These are phyloP conservation scores for Rosalia funebris DNA, from an alignment of 2,888 invertebrate genomes.

Conservation along the genomic window DNA sequence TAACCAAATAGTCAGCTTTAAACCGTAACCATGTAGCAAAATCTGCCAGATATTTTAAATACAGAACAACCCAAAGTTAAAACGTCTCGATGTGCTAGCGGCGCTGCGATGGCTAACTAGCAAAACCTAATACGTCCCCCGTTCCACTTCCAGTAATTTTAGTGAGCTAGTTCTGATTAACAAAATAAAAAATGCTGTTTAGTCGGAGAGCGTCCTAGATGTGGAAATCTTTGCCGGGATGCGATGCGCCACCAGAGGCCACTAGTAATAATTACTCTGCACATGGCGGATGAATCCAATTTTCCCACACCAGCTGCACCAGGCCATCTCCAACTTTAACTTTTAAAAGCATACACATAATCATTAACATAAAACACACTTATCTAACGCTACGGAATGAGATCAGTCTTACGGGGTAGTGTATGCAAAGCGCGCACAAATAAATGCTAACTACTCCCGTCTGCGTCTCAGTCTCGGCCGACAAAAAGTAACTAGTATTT, in stretches of 20 bases:
- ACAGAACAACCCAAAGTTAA: not conserved
- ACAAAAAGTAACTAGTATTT: slow-evolving; percentile 4
- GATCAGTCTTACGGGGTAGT: slow-evolving; percentile 50
- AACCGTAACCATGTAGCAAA: not conserved
- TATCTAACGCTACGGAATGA: slow-evolving; percentile 56
- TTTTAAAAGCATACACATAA: slow-evolving; percentile 61
- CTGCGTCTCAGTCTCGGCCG: slow-evolving; percentile 14
- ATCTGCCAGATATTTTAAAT: not conserved
- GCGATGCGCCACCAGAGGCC: slow-evolving; percentile 58
- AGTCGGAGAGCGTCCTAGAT: slow-evolving; percentile 40
- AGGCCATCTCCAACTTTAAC: slow-evolving; percentile 52
- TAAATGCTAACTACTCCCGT: slow-evolving; percentile 17
- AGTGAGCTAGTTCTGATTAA: slow-evolving; percentile 49
- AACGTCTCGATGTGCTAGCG: not conserved
- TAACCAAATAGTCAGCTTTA: not conserved
- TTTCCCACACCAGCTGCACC: slow-evolving; percentile 43
- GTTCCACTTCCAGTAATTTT: slow-evolving; percentile 42
- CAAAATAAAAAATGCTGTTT: slow-evolving; percentile 46
- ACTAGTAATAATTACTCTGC: slow-evolving; percentile 59
- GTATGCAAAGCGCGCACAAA: slow-evolving; percentile 21
- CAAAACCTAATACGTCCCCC: slow-evolving; percentile 18
- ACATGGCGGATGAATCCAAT: slow-evolving; percentile 51
- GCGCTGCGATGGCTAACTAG: not conserved
- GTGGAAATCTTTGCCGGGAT: slow-evolving; percentile 49
- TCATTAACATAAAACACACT: slow-evolving; percentile 61